Conservation (phyloP, 64 coral and sea anemone genomes). For the Platygyra sinensis region DNA sequence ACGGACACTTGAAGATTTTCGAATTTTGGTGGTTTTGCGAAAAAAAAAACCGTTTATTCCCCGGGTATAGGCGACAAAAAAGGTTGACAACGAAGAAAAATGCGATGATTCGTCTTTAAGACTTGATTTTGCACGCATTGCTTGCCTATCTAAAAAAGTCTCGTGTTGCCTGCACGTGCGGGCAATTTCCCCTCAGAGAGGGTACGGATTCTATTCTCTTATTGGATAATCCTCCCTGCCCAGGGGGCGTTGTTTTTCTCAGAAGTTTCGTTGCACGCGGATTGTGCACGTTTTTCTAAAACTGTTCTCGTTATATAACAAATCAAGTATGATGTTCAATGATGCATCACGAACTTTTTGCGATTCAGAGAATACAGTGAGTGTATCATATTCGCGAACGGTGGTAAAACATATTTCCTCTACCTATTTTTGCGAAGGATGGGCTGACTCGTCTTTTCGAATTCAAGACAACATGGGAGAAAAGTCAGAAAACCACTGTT, state of each 20-base stretch:
- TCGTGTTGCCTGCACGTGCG: neutral
- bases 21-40: too few species aligned
- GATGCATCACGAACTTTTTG: neutral
- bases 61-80: too few species aligned
- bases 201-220: neutral
- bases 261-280: neutral
- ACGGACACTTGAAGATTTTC: too few species aligned
- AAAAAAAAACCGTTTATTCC: too few species aligned
- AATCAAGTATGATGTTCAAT: neutral
- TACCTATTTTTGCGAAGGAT: neutral
- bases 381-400: neutral
- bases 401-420: neutral
- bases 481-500: neutral
- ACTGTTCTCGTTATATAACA: neutral
- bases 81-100: too few species aligned
- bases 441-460: neutral
- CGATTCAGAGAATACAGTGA: too few species aligned
- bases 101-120: too few species aligned
- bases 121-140: slow-evolving; percentile 8
- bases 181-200: neutral
- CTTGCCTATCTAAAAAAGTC: neutral
- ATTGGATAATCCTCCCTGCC: too few species aligned
- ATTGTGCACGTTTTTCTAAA: neutral
- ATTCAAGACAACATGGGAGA: neutral
- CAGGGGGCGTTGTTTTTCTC: neutral